Base-by-base conservation (phyloP, 2,888 invertebrate species). In the Cheilosia soror region DNA sequence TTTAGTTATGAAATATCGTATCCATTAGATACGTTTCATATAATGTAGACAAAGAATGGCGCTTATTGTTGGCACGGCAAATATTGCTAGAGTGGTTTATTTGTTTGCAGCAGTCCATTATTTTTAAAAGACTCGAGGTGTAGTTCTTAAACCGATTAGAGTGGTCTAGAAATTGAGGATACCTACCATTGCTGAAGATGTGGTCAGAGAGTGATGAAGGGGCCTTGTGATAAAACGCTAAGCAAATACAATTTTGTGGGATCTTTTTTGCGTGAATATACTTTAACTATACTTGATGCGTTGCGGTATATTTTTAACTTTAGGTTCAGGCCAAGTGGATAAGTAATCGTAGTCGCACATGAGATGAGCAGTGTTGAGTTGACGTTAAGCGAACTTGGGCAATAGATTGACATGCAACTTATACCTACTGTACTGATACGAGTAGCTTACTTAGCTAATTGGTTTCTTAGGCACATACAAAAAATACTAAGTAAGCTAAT, bases 1-100 rank as follows among this genome's bases (percentile, higher is more conserved):
- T 33, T 72, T 68, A 49, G 62, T 78, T 83, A 62, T 78, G 62
- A 83, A 62, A 72, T 78, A 78, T 72, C 42, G 65, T 78, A 72
- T 66, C 65, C 37, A 69, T 81, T 65, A 76, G 51, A 65, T 42
- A 44, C 69, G 58, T 72, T 33, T 68, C 9, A 31, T 6, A 47
- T 53, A 2, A 11, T 40, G 33, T 9, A 57, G 51, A 68, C 58
- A 76, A 68, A 68, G 76, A 76, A 68, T 68, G 7, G 40, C 20
- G 76, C 53, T 60, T 66, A 15, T 33, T 68, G 76, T 76, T 68
- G 58, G 49, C 60, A 68, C n/a, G 25, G 66, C 44, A 62, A 72
- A 72, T 42, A 60, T n/a, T 29, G 40, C 42, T 49, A 49, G 37
- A 57, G 58, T 20, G 58, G 25, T 66, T 60, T 76, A n/a, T 60